Evolutionary conservation across 2,888 invertebrate genomes (phyloP), one percentile per base, ranked within the genome.

Genomic region (Dinocampus coccinellae): DNA sequence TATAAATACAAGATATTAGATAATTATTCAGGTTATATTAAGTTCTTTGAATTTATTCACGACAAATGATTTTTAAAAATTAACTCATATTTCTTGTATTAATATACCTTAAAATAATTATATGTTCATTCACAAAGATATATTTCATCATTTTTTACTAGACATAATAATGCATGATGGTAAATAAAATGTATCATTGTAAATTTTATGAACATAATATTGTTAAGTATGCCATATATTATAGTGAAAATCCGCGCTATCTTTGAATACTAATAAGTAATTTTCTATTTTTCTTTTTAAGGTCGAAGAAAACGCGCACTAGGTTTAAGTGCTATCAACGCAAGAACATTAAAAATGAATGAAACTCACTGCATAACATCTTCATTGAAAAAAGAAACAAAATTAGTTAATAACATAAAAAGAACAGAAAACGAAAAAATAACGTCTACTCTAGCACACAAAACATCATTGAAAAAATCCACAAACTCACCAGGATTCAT

Each of bases 231-330:
- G 57, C 58, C 64, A 64, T 64, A 47, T 55, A 42, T 55, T n/a
- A 22, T 55, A 10, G 34, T 39, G 22, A 20, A 26, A 57, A 55
- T 29, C 22, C 64, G 58, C 70, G 70, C 64, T 47, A 70, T 64
- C 58, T 70, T 70, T 58, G 47, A 70, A 70, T 53, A 20, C 6
- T 34, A 26, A 62, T 42, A 62, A 26, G 55, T 55, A 9, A 52
- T 53, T n/a, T 16, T 20, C 11, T 7, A 34, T 60, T 52, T 36
- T 67, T 36, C n/a, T 26, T 29, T 68, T 52, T 9, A 68, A 78
- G 78, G 77, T 33, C 65, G 74, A 68, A 74, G 74, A 77, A 76
- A 75, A 76, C 78, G 78, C 13, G 72, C 70, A 7, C 71, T 75
- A 22, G 71, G 69, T 1, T 71, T 70, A 7, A 71, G 57, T 33